Conservation (phyloP, 2,113 vertebrate genomes). For the Aptenodytes patagonicus region DNA sequence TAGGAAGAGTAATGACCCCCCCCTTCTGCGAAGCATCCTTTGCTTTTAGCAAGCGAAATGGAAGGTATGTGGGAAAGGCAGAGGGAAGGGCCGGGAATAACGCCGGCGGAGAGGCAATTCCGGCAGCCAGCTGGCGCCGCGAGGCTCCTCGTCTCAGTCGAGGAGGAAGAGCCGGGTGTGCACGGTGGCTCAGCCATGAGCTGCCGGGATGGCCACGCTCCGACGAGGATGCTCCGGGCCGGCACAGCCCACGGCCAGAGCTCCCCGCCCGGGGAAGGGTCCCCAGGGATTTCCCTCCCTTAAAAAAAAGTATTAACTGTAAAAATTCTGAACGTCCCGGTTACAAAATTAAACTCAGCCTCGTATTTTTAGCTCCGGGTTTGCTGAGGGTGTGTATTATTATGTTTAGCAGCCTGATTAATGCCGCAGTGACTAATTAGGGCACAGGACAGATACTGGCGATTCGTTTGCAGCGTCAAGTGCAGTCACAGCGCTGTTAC, state of each 20-base stretch:
- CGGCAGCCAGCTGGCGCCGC: background rate
- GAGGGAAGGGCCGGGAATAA: background rate
- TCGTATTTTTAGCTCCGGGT: background rate
- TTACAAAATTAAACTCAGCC: background rate
- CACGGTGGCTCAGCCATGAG: background rate
- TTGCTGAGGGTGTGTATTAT: background rate
- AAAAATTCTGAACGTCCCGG: background rate
- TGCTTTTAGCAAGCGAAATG: background rate
- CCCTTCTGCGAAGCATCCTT: background rate
- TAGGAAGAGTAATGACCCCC: background rate
- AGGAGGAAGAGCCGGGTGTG: background rate
- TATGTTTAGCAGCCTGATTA: constrained; percentile 58
- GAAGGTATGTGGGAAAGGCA: background rate
- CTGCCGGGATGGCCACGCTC: background rate
- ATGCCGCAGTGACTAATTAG: constrained; percentile 58
- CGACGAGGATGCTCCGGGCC: background rate
- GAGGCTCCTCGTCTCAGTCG: background rate
- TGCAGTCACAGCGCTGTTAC: background rate
- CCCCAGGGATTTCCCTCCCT: background rate
- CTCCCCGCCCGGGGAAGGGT: accelerated
- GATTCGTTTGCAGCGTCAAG: constrained; percentile 48
- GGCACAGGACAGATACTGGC: constrained; percentile 35
- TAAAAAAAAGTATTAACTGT: background rate
- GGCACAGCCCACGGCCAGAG: background rate
- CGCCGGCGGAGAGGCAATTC: background rate